Conservation (phyloP, 1,140 invertebrate genomes). For the Aporrectodea caliginosa region DNA sequence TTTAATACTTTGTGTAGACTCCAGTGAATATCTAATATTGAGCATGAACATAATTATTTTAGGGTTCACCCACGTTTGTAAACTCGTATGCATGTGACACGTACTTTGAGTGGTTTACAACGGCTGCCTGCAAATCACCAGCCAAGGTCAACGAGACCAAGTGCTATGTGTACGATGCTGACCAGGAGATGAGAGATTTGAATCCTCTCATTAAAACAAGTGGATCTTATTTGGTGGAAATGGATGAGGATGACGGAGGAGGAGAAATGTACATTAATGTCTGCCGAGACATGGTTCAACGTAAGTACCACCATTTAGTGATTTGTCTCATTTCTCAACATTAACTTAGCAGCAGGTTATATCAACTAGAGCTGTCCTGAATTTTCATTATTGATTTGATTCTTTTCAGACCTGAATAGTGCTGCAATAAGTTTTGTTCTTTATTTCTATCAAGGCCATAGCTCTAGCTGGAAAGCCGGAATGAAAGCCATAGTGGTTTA, state of each 20-base stretch:
- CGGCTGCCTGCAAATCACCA: conserved; percentile 38
- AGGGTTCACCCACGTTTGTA: conserved; percentile 45
- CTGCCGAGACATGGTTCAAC: conserved; percentile 45
- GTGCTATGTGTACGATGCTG: conserved; percentile 40
- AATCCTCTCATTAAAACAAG: conserved; percentile 43
- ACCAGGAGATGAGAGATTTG: conserved; percentile 39
- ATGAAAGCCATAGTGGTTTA: too few species aligned
- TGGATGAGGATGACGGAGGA: conserved; percentile 20
- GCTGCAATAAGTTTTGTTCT: too few species aligned
- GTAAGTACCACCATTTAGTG: too few species aligned
- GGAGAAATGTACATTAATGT: conserved; percentile 47
- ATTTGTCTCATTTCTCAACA: too few species aligned
- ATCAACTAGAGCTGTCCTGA: too few species aligned
- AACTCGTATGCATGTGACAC: conserved; percentile 37
- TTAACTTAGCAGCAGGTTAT: too few species aligned
- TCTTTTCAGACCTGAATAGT: too few species aligned
- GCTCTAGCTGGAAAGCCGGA: too few species aligned
- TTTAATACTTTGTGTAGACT: too few species aligned
- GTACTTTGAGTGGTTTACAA: conserved; percentile 48
- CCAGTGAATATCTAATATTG: too few species aligned
- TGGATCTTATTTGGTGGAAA: conserved; percentile 43
- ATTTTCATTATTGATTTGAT: too few species aligned
- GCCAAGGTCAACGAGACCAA: conserved; percentile 40
- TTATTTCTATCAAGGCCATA: too few species aligned
- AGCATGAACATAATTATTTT: conserved; percentile 14